phyloP scores from a whole-genome alignment of 2,888 invertebrate genomes.

The Clepsis dumicolana region DNA sequence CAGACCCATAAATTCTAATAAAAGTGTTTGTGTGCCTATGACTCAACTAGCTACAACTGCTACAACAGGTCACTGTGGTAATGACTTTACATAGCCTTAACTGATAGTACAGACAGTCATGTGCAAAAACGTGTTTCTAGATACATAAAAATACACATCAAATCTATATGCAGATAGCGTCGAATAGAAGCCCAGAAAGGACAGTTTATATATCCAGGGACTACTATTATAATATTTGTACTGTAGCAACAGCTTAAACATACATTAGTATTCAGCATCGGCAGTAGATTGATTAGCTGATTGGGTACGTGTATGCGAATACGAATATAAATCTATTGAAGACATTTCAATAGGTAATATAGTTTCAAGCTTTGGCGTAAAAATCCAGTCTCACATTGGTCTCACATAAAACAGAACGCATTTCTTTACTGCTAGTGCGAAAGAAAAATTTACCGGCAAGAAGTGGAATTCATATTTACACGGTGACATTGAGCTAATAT shows the following conservation, averaged over 20 bases:
- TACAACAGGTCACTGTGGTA: slow-evolving; percentile 1
- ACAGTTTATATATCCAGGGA: background rate
- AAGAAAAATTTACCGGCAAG: no score
- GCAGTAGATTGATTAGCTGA: slow-evolving; percentile 4
- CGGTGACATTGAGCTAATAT: no score
- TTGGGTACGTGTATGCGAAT: background rate
- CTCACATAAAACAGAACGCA: no score
- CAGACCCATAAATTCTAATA: slow-evolving; percentile 39
- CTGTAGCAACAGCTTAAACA: background rate
- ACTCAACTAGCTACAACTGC: slow-evolving; percentile 21
- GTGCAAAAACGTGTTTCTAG: background rate
- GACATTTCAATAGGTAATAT: background rate
- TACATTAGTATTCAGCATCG: background rate
- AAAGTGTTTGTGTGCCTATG: slow-evolving; percentile 23
- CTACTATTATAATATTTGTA: background rate
- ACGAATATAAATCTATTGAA: background rate
- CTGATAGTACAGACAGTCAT: background rate
- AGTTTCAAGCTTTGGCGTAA: background rate
- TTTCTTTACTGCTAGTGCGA: no score
- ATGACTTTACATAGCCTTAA: background rate
- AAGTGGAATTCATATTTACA: no score
- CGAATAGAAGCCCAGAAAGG: background rate
- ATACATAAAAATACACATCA: background rate
- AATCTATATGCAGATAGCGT: background rate
- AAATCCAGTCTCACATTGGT: background rate